phyloP scores from a whole-genome alignment of 2,888 invertebrate genomes.

The Eueremaeus valkanovi region DNA sequence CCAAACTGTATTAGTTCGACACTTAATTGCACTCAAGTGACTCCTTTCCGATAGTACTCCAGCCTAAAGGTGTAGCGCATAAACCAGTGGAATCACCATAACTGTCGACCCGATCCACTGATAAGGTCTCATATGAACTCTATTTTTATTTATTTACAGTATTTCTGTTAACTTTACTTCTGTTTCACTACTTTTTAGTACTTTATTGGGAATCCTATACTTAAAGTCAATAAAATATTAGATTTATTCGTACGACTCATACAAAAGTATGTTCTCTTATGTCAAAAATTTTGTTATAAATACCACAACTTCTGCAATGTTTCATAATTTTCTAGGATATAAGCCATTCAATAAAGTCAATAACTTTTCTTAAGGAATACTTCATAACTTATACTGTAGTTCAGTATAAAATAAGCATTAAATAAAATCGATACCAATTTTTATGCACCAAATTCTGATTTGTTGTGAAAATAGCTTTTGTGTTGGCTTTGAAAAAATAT shows the following conservation, averaged over 20 bases:
- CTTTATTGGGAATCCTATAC: neutral
- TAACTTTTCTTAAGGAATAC: too few relatives aligned
- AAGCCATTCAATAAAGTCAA: too few relatives aligned
- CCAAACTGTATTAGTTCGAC: neutral
- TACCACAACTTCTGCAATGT: neutral
- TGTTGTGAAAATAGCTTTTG: neutral
- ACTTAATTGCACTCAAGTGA: neutral
- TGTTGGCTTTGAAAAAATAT: neutral
- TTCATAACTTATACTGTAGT: too few relatives aligned
- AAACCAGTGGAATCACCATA: neutral
- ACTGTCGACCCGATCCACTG: neutral
- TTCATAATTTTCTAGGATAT: neutral
- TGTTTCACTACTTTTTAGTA: conserved; percentile 7
- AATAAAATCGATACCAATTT: neutral
- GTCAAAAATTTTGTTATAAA: neutral
- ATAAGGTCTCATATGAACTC: neutral
- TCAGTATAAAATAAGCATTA: neutral
- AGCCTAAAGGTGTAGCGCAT: neutral
- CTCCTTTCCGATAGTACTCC: neutral
- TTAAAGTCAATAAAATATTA: neutral
- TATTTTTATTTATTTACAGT: neutral
- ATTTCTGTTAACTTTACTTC: neutral
- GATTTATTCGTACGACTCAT: neutral
- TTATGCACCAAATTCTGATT: neutral
- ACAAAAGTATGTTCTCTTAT: too few relatives aligned